Evolutionary conservation across 2,888 invertebrate species (phyloP), one percentile per base, ranked within the genome.

Genomic region (Thereva nobilitata): DNA sequence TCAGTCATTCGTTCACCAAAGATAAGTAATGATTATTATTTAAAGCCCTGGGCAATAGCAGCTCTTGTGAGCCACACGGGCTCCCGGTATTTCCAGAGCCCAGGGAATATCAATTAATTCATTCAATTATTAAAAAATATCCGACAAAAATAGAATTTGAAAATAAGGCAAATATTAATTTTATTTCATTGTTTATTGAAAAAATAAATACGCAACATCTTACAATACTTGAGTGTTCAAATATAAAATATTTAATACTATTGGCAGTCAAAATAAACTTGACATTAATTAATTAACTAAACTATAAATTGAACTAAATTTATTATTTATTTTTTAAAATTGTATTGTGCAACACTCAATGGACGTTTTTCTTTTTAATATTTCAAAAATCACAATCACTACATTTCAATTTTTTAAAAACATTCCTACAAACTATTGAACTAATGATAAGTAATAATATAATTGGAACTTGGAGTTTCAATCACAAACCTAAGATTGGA

Each of bases 261-360:
- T 50, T 57, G 57, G 57, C 57, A 57, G 57, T 57, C 47, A 35
- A 57, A 57, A 57, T 57, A 34, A 57, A 45, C 23, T 23, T 23
- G 23, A 23, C 23, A 23, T 2, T 23, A 57, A 44, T n/a, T 34
- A 56, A 56, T 23, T 44, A 57, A 57, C 37, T 47, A 37, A 23
- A 47, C 45, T 47, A 37, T 40, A 44, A 10, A 57, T 9, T 10
- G 35, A n/a, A 45, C 44, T 34, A 34, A 57, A 59, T 59, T 34
- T 12, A 59, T 34, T 45, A 8, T 55, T 55, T 41, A 8, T 38
- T 47, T 8, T 57, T 57, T 23, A 23, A 23, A 23, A 23, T 23
- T 59, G 35, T 59, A 34, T 56, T 59, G 45, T 59, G 47, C 57
- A 59, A 59, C 10, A 40, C 12, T 37, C 45, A 59, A 59, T 59